Evolutionary conservation across 2,797 vertebrate species (phyloP).

Genomic region (Lutjanus argentimaculatus): DNA sequence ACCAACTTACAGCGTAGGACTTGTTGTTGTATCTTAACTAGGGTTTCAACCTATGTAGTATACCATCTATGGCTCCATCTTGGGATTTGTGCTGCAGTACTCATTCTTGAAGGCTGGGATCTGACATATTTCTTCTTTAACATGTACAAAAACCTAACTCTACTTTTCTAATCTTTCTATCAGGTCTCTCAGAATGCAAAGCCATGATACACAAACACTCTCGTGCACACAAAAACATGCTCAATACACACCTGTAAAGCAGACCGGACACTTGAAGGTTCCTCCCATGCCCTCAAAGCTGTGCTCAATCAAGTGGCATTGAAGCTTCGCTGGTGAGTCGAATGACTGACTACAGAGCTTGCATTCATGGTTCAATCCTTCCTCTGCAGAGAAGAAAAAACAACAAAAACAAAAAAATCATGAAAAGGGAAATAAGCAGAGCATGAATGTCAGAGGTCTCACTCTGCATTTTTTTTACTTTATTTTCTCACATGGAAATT

Average conservation of each 20-base stretch:
- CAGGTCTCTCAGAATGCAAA: not conserved
- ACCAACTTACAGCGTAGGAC: too few relatives aligned
- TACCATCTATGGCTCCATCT: too few relatives aligned
- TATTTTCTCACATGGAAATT: constrained; percentile 48
- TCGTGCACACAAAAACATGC: constrained; percentile 13
- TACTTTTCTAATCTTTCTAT: not conserved
- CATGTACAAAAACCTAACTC: not conserved
- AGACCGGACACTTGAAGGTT: constrained; percentile 99
- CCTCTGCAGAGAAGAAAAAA: constrained; percentile 87
- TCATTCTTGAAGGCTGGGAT: too few relatives aligned
- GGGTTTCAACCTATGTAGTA: too few relatives aligned
- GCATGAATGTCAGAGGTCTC: constrained; percentile 52
- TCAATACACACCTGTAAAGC: constrained; percentile 93
- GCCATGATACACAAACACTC: not conserved
- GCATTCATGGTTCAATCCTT: constrained; percentile 98
- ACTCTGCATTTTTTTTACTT: not conserved
- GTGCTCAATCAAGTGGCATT: constrained; percentile 99
- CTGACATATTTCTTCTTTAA: too few relatives aligned
- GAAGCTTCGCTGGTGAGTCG: constrained; percentile 98
- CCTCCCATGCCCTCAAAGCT: constrained; percentile 99
- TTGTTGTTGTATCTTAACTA: too few relatives aligned
- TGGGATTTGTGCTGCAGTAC: too few relatives aligned
- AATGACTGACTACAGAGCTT: constrained; percentile 99
- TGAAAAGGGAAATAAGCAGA: constrained; percentile 71
- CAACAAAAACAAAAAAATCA: constrained; percentile 64